Percentiles rank a stretch among this genome's conserved stretches.
Conservation (phyloP, 2,888 invertebrate genomes). For the Chrysomela aeneicollis region DNA sequence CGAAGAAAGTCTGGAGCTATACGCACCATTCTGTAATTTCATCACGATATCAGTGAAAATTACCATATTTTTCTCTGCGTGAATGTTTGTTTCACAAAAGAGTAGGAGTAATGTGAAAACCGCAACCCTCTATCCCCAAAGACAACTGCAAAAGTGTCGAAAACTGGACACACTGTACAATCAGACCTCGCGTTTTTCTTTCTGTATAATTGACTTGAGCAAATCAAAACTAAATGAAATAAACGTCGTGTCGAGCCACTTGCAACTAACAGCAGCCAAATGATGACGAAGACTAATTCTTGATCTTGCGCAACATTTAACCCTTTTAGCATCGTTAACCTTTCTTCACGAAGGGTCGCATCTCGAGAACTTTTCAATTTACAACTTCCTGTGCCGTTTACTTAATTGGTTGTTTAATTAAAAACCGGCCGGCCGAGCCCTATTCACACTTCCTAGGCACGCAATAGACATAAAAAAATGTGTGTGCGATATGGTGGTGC, state of each 20-base stretch:
- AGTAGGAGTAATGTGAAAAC: too few species aligned
- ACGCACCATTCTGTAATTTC: too few species aligned
- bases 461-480: slow-evolving; percentile 13
- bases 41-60: too few species aligned
- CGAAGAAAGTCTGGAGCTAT: too few species aligned
- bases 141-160: too few species aligned
- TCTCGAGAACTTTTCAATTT: slow-evolving; percentile 43
- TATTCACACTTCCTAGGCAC: slow-evolving; percentile 27
- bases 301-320: slow-evolving; percentile 20
- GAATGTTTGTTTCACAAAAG: too few species aligned
- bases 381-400: slow-evolving; percentile 49
- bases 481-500: not conserved
- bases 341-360: not conserved
- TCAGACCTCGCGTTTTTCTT: too few species aligned
- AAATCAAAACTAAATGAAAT: not conserved
- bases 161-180: too few species aligned
- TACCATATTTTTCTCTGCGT: too few species aligned
- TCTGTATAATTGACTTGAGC: not conserved
- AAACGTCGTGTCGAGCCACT: not conserved
- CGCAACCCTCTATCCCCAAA: too few species aligned
- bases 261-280: not conserved
- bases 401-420: slow-evolving; percentile 50
- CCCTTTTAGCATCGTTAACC: slow-evolving; percentile 19
- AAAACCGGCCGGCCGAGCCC: slow-evolving; percentile 45
- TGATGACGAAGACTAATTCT: slow-evolving; percentile 1